A percentile compares a stretch with the other conserved stretches of the same genome.
Conservation (phyloP, 2,797 vertebrate species). For the Peromyscus eremicus region DNA sequence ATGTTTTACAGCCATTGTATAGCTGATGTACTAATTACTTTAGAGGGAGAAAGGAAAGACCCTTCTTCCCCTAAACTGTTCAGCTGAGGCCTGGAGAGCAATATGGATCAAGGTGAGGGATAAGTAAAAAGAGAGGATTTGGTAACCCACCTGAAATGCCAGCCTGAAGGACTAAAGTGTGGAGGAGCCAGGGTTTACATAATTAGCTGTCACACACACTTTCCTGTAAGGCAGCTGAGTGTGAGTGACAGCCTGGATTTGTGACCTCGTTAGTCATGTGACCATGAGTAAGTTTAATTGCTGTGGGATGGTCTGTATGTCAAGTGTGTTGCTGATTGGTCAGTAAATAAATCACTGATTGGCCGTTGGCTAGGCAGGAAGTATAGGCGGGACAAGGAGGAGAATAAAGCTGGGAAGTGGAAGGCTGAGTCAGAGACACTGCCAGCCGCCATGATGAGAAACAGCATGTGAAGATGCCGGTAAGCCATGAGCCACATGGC, state of each 20-base stretch:
- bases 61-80: neutral
- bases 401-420: too few species aligned
- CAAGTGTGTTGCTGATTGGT: too few species aligned
- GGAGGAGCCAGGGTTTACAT: neutral
- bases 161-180: neutral
- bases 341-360: too few species aligned
- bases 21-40: constrained; percentile 61
- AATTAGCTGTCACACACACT: neutral
- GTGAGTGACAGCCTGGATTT: neutral
- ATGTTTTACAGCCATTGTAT: constrained; percentile 83
- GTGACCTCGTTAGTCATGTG: constrained; percentile 49
- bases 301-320: too few species aligned
- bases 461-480: too few species aligned
- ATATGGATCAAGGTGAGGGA: neutral
- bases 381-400: too few species aligned
- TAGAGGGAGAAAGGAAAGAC: constrained; percentile 7
- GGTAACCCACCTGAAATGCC: neutral
- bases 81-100: constrained; percentile 41
- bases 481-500: too few species aligned
- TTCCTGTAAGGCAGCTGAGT: neutral
- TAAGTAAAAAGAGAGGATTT: neutral
- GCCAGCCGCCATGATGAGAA: too few species aligned
- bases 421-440: too few species aligned
- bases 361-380: too few species aligned
- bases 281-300: constrained; percentile 51